Conservation (phyloP, 2,797 vertebrate species). For the Enteromius mattozi region DNA sequence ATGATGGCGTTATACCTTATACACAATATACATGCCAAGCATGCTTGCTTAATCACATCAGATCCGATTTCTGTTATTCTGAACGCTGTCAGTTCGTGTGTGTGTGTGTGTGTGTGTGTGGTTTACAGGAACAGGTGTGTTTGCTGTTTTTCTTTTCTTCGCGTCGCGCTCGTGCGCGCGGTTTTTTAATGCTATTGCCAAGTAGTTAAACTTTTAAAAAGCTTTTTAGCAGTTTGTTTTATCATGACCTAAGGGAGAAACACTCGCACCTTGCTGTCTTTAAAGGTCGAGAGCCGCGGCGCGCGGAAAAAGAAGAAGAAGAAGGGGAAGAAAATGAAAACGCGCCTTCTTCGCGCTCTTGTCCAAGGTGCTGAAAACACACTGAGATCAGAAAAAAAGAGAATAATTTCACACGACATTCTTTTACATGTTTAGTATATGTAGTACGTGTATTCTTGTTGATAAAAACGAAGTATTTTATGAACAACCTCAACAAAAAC, state of each 20-base stretch:
- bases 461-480: not conserved
- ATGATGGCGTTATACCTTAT: not conserved
- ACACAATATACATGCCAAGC: not conserved
- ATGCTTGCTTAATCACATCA: not conserved
- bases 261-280: slow-evolving; percentile 61
- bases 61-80: slow-evolving; percentile 1
- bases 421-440: not conserved
- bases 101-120: not conserved
- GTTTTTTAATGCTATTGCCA: not conserved
- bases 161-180: not conserved
- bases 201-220: not conserved
- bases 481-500: not conserved
- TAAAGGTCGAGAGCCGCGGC: slow-evolving; percentile 44
- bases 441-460: too few relatives aligned
- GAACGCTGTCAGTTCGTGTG: not conserved
- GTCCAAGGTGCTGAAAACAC: slow-evolving; percentile 70
- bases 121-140: too few relatives aligned
- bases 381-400: not conserved
- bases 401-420: not conserved
- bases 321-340: not conserved
- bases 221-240: not conserved
- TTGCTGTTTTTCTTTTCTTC: not conserved
- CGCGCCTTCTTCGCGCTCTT: slow-evolving; percentile 53
- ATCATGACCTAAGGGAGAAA: not conserved
- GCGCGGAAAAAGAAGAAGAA: not conserved